Evolutionary conservation across 2,888 invertebrate genomes (phyloP), one percentile per base, ranked within the genome.

Genomic region (Torymus tubicola): DNA sequence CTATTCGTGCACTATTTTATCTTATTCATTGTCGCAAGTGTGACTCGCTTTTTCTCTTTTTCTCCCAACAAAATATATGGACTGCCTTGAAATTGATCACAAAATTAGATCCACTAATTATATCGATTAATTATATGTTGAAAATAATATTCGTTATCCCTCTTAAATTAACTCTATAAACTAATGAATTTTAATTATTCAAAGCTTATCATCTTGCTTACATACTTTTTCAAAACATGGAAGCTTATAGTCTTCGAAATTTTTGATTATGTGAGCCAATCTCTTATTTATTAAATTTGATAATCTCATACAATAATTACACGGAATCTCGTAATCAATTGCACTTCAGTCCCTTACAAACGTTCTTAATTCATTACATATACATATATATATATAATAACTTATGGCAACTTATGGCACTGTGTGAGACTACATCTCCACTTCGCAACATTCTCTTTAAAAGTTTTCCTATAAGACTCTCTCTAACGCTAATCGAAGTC

Each of bases 301-400:
- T 42, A 50, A 31, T 24, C 16, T 57, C 13, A 53, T 52, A 16
- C 21, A 31, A 76, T 55, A 61, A 69, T 1, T 42, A 21, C 11
- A 52, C 14, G 13, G 63, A 73, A 73, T 69, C 42, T 67, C 67
- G 52, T 64, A 58, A 74, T 78, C 81, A 74, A 81, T 75, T 75
- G 81, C 78, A 79, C 69, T 76, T 75, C 75, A 69, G 72, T 77
- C 68, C 72, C 31, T 60, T 14, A 8, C n/a, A 70, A 78, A 78
- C 69, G 52, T 21, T 69, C 14, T 60, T 18, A 64, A 50, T 21
- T 60, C 63, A 61, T 50, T 63, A 21, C 57, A 53, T 61, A n/a
- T 21, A 12, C 24, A 16, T 61, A 18, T 65, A 65, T 53, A 57
- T 4, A 67, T 61, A 68, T 50, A 68, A 68, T 68, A 72, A 77